phyloP scores from a whole-genome alignment of 2,797 vertebrate species.

The Mormyrops attenuatus region DNA sequence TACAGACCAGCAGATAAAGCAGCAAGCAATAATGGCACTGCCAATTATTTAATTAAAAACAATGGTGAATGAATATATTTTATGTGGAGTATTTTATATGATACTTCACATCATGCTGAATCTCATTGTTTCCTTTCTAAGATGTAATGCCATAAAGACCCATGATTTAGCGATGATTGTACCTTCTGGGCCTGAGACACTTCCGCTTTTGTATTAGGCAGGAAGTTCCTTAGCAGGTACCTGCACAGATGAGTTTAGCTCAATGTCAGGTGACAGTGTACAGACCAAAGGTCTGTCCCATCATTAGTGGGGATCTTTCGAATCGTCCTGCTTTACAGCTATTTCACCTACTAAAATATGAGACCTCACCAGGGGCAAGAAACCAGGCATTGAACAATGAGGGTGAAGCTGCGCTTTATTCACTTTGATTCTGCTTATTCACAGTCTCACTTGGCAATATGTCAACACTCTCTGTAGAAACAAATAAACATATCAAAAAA shows the following conservation, averaged over 20 bases:
- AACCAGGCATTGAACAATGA: not conserved
- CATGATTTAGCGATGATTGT: not conserved
- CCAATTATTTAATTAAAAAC: not conserved
- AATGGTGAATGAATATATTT: not conserved
- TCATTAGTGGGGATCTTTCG: not conserved
- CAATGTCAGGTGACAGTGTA: not conserved
- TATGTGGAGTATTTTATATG: not conserved
- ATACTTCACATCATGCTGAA: not conserved
- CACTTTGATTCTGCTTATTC: not conserved
- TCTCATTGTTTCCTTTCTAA: not conserved
- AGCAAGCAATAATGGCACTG: not conserved
- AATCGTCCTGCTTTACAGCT: not conserved
- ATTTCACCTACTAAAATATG: not conserved
- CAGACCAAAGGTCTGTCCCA: not conserved
- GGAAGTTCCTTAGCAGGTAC: not conserved
- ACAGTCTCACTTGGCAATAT: conserved; percentile 12
- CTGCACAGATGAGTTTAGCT: not conserved
- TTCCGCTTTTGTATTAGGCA: not conserved
- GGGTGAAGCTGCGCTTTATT: conserved; percentile 21
- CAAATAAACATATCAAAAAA: conserved; percentile 20
- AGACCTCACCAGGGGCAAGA: not conserved
- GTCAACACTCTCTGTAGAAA: conserved; percentile 22
- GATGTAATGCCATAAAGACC: not conserved
- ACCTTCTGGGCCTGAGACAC: not conserved
- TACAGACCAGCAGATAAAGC: not conserved